Evolutionary conservation across 2,113 vertebrate genomes (phyloP).

Genomic region (Rhea pennata): DNA sequence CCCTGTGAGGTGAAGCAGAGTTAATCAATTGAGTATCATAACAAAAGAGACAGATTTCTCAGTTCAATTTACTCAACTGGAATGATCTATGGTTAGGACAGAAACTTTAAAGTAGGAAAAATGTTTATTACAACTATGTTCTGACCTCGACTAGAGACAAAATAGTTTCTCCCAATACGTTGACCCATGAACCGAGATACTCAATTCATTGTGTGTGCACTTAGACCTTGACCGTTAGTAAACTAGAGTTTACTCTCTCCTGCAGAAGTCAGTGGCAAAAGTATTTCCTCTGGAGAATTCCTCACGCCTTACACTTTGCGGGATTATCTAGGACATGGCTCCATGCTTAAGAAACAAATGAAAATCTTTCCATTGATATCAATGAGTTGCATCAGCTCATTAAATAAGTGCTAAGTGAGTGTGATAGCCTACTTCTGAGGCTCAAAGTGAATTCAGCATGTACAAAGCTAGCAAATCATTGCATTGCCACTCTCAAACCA

Average conservation of each 20-base stretch:
- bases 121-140: not conserved
- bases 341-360: not conserved
- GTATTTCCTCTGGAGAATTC: not conserved
- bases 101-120: not conserved
- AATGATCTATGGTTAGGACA: not conserved
- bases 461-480: not conserved
- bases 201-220: not conserved
- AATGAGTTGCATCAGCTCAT: not conserved
- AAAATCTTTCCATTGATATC: not conserved
- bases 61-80: not conserved
- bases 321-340: not conserved
- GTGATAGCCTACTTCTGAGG: not conserved
- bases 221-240: too few relatives aligned
- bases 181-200: not conserved
- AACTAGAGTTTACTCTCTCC: not conserved
- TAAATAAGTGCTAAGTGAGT: not conserved
- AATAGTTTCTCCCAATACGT: not conserved
- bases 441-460: not conserved
- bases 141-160: not conserved
- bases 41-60: constrained; percentile 25
- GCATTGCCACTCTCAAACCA: not conserved
- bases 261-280: not conserved
- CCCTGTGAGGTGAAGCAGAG: not conserved
- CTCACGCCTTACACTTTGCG: not conserved
- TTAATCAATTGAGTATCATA: not conserved